Evolutionary conservation across 2,888 invertebrate genomes (phyloP).

Genomic region (Gastracanthus pulcherrimus): DNA sequence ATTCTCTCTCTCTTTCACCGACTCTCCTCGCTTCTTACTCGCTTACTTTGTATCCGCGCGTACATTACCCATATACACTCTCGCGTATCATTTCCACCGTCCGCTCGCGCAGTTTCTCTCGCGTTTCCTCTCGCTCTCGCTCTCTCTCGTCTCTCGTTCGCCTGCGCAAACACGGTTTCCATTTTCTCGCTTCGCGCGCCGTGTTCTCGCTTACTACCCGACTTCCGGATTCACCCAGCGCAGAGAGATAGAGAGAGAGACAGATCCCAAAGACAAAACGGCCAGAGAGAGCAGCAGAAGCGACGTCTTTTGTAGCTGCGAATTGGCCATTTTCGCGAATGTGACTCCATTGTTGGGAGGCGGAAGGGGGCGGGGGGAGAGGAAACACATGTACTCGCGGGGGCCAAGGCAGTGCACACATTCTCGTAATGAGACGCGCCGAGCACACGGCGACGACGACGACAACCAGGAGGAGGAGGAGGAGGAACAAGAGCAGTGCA

Average conservation of each 20-base stretch:
- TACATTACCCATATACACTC: neutral
- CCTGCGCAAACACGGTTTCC: slow-evolving; percentile 34
- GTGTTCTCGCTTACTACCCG: neutral
- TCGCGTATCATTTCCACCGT: slow-evolving; percentile 28
- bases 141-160: slow-evolving; percentile 1
- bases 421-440: slow-evolving; percentile 4
- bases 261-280: slow-evolving; percentile 24
- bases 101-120: neutral
- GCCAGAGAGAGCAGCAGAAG: neutral
- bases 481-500: neutral
- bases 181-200: slow-evolving; percentile 26
- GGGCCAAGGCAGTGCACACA: neutral
- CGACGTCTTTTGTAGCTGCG: slow-evolving; percentile 18
- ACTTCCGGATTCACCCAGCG: slow-evolving; percentile 12
- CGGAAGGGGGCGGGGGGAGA: too few relatives aligned
- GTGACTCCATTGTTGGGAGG: slow-evolving; percentile 10
- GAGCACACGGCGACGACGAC: neutral
- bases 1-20: neutral
- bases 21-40: neutral
- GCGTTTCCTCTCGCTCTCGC: too few relatives aligned
- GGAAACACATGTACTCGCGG: slow-evolving; percentile 23
- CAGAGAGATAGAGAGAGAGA: neutral
- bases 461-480: neutral
- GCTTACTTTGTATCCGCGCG: neutral
- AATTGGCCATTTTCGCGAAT: slow-evolving; percentile 33